Base-by-base conservation (phyloP, 2,888 invertebrate species). In the Campoplex capitator region DNA sequence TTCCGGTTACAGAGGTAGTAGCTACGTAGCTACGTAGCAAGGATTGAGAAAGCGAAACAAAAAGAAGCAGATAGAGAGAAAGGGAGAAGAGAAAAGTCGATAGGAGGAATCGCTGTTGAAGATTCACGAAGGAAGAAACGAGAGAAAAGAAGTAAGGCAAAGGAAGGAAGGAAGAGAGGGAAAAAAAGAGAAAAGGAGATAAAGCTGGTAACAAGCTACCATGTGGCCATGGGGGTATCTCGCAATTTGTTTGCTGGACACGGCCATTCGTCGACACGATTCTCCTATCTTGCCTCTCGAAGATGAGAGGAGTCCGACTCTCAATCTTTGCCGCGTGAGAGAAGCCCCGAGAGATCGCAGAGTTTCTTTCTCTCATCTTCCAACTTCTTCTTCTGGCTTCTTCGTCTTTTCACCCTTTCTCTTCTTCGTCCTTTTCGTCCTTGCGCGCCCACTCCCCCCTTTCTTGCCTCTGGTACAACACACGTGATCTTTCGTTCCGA, bases 231-330 rank as follows among this genome's bases (percentile, higher is more conserved):
- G 91, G 92, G 81, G 91, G 91, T 93, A 93, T 93, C 93, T 92
- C 86, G 94, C 94, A 94, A 94, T 94, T 94, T 94, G 94, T 94
- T 94, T 94, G 93, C 93, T 92, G 90, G 93, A 93, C 93, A 93
- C 91, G 92, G 92, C 93, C 93, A 94, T 94, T 93, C 94, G 93
- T 94, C 93, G 93, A 92, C 92, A 92, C 90, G 91, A 92, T 92
- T 93, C 93, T 92, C 92, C 93, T 93, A 93, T 93, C 93, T 93
- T 91, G 23, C 23, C 90, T 51, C 89, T 80, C 86, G 80, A 86
- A 89, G 89, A 89, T 89, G 89, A 89, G 88, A 89, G 88, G 86
- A 89, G 88, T 89, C 89, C 88, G 88, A 84, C 84, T 87, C 84
- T 77, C 77, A 77, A 83, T 83, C 83, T 76, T 71, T 71, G 84